A percentile compares a stretch with the other conserved stretches of the same genome.
Evolutionary conservation across 2,888 invertebrate species (phyloP).

Genomic region (Yponomeuta cagnagella): DNA sequence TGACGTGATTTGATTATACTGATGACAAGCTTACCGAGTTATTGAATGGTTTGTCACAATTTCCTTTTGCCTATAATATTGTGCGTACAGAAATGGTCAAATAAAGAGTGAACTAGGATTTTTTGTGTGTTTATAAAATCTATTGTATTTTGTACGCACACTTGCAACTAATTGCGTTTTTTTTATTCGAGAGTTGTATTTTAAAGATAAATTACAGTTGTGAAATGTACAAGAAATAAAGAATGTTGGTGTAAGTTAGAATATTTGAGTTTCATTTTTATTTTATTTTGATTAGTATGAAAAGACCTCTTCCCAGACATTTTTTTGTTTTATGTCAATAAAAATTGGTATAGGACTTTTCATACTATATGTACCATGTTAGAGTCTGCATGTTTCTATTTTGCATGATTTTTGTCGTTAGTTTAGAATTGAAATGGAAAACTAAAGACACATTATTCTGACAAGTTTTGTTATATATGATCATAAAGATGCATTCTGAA

Average conservation of each 20-base stretch:
- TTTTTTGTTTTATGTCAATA: not conserved
- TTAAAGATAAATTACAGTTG: constrained; percentile 41
- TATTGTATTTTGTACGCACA: constrained; percentile 2
- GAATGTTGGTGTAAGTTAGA: constrained; percentile 59
- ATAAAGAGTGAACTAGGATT: constrained; percentile 8
- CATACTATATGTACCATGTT: constrained; percentile 39
- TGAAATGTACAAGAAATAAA: constrained; percentile 70
- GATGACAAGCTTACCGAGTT: not conserved
- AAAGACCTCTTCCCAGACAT: not conserved
- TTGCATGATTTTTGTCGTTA: constrained; percentile 19
- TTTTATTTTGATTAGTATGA: constrained; percentile 16
- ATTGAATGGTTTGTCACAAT: constrained; percentile 19
- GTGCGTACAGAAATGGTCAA: constrained; percentile 15
- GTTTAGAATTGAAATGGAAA: not conserved
- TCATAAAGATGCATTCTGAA: constrained; percentile 29
- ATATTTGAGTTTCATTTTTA: constrained; percentile 57
- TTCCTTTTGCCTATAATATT: constrained; percentile 21
- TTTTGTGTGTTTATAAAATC: constrained; percentile 10
- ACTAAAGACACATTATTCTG: not conserved
- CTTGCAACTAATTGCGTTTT: constrained; percentile 17
- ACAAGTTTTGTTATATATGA: constrained; percentile 24
- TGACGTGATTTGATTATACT: constrained; percentile 9
- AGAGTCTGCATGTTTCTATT: constrained; percentile 60
- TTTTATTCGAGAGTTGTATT: constrained; percentile 43
- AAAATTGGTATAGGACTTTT: constrained; percentile 2